These are phyloP conservation scores for Telenomus remus DNA, from an alignment of 1,140 invertebrate species.

Conservation along the genomic window DNA sequence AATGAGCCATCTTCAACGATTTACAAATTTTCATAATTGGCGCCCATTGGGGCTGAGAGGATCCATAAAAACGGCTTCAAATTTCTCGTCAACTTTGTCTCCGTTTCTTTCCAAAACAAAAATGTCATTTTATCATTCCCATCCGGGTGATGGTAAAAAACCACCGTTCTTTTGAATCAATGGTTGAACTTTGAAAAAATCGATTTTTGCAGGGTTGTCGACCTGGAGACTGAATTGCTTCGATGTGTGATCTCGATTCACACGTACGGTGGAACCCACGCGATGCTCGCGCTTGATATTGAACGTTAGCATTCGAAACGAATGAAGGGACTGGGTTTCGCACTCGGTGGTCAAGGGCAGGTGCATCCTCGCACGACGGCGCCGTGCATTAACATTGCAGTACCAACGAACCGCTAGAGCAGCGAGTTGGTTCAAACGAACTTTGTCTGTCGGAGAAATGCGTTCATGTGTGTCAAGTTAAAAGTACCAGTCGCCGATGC, in stretches of 20 bases:
- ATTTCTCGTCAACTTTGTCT: too few relatives aligned
- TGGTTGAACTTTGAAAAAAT: too few relatives aligned
- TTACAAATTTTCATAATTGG: too few relatives aligned
- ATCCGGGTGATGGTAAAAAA: too few relatives aligned
- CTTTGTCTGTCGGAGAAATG: slow-evolving; percentile 26
- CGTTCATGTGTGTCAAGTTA: slow-evolving; percentile 41
- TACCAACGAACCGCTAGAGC: slow-evolving; percentile 30
- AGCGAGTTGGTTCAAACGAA: too few relatives aligned
- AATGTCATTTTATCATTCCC: too few relatives aligned
- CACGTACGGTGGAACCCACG: slow-evolving; percentile 23
- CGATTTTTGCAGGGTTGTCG: slow-evolving; percentile 5
- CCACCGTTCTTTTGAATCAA: too few relatives aligned
- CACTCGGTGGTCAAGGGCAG: slow-evolving; percentile 62
- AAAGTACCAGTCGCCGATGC: slow-evolving; percentile 22
- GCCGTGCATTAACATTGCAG: slow-evolving; percentile 37
- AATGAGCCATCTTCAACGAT: too few relatives aligned
- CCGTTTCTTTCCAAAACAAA: too few relatives aligned
- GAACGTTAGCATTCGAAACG: slow-evolving; percentile 42
- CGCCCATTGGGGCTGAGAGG: too few relatives aligned
- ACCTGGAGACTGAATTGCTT: slow-evolving; percentile 14
- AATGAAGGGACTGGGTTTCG: slow-evolving; percentile 59
- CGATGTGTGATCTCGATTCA: slow-evolving; percentile 17
- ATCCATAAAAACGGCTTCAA: too few relatives aligned
- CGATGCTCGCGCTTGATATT: slow-evolving; percentile 36
- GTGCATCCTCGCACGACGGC: slow-evolving; percentile 63